These are phyloP conservation scores for Gadus macrocephalus DNA, from an alignment of 2,113 vertebrate genomes.

Conservation along the genomic window DNA sequence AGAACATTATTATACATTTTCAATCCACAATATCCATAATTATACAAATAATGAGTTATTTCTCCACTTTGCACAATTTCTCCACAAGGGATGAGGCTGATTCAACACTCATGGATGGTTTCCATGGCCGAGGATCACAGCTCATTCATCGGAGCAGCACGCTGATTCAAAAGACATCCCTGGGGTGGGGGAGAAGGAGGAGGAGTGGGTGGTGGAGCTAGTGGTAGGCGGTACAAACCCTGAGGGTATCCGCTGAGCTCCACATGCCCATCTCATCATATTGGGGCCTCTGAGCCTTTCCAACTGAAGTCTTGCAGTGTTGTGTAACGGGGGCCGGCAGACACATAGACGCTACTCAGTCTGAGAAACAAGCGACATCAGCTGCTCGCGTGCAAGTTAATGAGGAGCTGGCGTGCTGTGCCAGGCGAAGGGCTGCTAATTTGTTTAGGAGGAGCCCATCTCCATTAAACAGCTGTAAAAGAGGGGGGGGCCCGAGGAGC, in stretches of 20 bases:
- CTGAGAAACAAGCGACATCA: slow-evolving; percentile 57
- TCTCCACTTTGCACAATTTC: neutral
- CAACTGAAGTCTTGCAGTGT: slow-evolving; percentile 27
- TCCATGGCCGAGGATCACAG: too few relatives aligned
- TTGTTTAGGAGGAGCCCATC: slow-evolving; percentile 57
- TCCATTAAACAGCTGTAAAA: slow-evolving; percentile 65
- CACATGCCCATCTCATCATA: slow-evolving; percentile 26
- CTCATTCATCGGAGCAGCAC: neutral
- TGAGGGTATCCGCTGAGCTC: slow-evolving; percentile 46
- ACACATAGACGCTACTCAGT: slow-evolving; percentile 33
- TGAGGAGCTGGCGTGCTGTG: slow-evolving; percentile 52
- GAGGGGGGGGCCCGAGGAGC: slow-evolving; percentile 15
- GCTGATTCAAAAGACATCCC: neutral
- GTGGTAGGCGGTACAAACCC: slow-evolving; percentile 6
- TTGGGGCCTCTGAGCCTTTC: slow-evolving; percentile 14
- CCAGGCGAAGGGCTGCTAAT: slow-evolving; percentile 50
- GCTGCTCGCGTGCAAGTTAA: slow-evolving; percentile 49
- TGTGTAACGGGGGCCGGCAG: slow-evolving; percentile 9
- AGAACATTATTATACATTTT: neutral
- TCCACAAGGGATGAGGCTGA: neutral
- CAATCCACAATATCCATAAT: neutral
- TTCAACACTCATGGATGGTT: too few relatives aligned
- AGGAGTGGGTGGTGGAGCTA: neutral
- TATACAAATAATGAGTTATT: neutral
- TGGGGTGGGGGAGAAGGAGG: neutral